Conservation (phyloP, 2,797 vertebrate species). For the Megalops cyprinoides region DNA sequence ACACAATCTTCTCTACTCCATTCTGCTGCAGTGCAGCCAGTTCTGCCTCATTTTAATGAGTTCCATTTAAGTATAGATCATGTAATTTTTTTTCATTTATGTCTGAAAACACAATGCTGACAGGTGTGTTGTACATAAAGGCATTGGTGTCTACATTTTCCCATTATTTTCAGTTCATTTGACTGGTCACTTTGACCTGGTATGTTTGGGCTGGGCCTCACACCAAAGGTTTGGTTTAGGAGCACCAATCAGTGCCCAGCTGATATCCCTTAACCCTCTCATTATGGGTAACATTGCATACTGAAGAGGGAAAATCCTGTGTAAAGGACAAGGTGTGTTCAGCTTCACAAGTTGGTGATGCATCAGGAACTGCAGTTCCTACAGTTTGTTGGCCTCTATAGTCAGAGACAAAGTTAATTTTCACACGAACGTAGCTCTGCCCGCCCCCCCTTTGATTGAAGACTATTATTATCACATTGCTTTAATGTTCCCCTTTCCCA, state of each 20-base stretch:
- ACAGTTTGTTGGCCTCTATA: too few relatives aligned
- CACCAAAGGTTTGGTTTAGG: neutral
- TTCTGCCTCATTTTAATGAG: neutral
- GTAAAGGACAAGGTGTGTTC: neutral
- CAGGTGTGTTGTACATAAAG: too few relatives aligned
- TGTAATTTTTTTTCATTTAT: too few relatives aligned
- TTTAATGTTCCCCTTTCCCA: too few relatives aligned
- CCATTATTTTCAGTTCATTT: neutral
- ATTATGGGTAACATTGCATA: neutral
- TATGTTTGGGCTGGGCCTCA: neutral
- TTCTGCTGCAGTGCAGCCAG: neutral
- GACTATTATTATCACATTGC: neutral
- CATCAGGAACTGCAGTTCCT: too few relatives aligned
- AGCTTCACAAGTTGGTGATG: neutral
- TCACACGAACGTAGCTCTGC: too few relatives aligned
- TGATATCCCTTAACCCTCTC: neutral
- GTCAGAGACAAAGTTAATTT: too few relatives aligned
- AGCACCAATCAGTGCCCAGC: neutral
- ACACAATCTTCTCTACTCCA: neutral
- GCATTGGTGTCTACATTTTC: neutral
- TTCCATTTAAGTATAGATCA: neutral
- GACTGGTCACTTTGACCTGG: neutral
- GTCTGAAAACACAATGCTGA: too few relatives aligned
- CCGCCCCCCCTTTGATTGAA: neutral
- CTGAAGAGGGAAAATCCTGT: neutral